phyloP scores from a whole-genome alignment of 2,888 invertebrate genomes.

The Serripes groenlandicus region DNA sequence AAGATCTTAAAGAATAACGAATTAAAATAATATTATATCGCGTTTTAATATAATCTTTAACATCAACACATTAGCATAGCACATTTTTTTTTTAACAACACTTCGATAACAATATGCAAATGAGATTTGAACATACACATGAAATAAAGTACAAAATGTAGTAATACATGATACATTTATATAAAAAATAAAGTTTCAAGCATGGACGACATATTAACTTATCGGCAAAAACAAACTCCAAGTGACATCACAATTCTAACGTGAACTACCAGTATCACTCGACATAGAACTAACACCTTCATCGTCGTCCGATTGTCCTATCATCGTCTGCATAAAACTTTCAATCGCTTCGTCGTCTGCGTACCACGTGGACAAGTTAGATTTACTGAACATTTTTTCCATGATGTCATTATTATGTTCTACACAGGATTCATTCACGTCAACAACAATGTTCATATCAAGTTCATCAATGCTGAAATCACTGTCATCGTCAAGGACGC shows the following conservation, averaged over 20 bases:
- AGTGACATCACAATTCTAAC: not conserved
- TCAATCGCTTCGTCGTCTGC: not conserved
- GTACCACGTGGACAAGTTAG: not conserved
- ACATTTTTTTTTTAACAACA: too few relatives aligned
- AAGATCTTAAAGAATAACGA: too few relatives aligned
- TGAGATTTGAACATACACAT: too few relatives aligned
- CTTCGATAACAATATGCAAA: too few relatives aligned
- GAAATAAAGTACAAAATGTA: too few relatives aligned
- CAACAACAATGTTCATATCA: constrained; percentile 8
- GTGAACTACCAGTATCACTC: not conserved
- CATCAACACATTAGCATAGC: too few relatives aligned
- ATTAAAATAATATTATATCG: too few relatives aligned
- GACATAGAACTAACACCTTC: constrained; percentile 13
- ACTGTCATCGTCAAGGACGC: not conserved
- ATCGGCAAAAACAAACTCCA: not conserved
- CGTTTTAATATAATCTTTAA: too few relatives aligned
- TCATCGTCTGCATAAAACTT: constrained; percentile 12
- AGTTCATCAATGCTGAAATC: constrained; percentile 11
- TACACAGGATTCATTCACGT: not conserved
- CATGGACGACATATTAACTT: too few relatives aligned
- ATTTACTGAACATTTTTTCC: constrained; percentile 3
- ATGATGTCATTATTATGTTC: not conserved
- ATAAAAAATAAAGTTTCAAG: too few relatives aligned
- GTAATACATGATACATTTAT: too few relatives aligned
- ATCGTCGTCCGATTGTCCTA: constrained; percentile 10